These are phyloP conservation scores for Heliornis fulica DNA, from an alignment of 2,113 vertebrate species.

Conservation along the genomic window DNA sequence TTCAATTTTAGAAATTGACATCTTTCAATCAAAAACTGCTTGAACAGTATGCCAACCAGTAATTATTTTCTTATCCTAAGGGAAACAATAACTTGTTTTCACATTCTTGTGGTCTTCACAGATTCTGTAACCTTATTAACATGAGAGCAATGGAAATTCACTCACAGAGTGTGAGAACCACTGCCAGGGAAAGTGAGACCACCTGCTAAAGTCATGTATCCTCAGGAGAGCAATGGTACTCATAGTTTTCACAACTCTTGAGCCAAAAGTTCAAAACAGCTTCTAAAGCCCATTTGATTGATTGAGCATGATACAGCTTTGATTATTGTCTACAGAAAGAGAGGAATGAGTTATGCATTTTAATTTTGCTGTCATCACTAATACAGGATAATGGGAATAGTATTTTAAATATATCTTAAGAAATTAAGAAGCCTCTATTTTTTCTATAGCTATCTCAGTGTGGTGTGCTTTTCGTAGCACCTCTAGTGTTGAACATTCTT, in stretches of 20 bases:
- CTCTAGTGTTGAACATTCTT: background rate
- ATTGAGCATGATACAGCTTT: background rate
- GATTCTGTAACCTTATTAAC: background rate
- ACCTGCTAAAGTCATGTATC: background rate
- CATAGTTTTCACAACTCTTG: background rate
- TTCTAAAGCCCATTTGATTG: background rate
- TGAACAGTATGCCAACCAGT: background rate
- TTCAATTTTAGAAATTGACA: background rate
- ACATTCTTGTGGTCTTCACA: background rate
- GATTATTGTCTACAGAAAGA: background rate
- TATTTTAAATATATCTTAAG: background rate
- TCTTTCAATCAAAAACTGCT: background rate
- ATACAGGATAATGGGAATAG: background rate
- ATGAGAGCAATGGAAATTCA: background rate
- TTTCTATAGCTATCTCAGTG: background rate
- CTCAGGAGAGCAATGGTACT: background rate
- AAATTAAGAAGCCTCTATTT: background rate
- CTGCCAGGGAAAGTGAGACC: background rate
- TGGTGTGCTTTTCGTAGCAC: background rate
- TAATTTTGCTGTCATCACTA: background rate
- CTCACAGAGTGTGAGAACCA: background rate
- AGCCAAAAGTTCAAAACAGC: background rate
- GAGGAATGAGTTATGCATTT: background rate
- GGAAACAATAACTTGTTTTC: background rate
- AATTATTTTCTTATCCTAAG: background rate